These are phyloP conservation scores for Zaprionus tsacasi DNA, from an alignment of 1,140 invertebrate genomes.

Conservation along the genomic window DNA sequence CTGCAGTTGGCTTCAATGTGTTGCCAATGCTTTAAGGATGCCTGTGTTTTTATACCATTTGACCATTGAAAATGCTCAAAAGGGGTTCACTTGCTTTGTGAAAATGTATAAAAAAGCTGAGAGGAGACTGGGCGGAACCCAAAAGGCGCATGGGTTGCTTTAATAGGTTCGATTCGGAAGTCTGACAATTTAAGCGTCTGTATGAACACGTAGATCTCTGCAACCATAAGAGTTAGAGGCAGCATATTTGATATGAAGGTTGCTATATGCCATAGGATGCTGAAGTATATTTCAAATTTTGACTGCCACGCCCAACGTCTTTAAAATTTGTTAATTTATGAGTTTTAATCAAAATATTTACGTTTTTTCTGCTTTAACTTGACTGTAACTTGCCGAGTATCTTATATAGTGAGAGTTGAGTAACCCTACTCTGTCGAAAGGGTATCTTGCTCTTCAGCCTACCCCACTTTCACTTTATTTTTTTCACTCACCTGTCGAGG, in stretches of 20 bases:
- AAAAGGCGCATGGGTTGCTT: not conserved
- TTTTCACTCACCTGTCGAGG: slow-evolving; percentile 70
- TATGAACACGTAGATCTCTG: not conserved
- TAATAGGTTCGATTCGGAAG: not conserved
- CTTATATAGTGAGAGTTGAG: too few species aligned
- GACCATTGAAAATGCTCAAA: not conserved
- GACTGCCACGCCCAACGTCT: too few species aligned
- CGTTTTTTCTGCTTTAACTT: too few species aligned
- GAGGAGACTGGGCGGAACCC: too few species aligned
- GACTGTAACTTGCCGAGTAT: too few species aligned
- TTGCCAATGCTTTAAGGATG: slow-evolving; percentile 8
- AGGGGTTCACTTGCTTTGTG: not conserved
- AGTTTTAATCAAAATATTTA: too few species aligned
- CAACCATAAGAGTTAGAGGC: not conserved
- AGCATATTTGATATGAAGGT: not conserved
- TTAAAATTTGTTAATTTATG: too few species aligned
- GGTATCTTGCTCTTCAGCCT: not conserved
- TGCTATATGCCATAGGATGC: not conserved
- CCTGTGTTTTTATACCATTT: slow-evolving; percentile 1
- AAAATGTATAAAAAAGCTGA: not conserved
- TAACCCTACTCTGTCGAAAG: not conserved
- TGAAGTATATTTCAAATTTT: not conserved
- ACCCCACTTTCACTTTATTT: not conserved
- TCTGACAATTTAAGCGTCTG: not conserved
- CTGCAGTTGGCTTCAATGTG: not conserved